A percentile compares a stretch with the other conserved stretches of the same genome.
Evolutionary conservation across 2,113 vertebrate genomes (phyloP).

Genomic region (Indicator indicator): DNA sequence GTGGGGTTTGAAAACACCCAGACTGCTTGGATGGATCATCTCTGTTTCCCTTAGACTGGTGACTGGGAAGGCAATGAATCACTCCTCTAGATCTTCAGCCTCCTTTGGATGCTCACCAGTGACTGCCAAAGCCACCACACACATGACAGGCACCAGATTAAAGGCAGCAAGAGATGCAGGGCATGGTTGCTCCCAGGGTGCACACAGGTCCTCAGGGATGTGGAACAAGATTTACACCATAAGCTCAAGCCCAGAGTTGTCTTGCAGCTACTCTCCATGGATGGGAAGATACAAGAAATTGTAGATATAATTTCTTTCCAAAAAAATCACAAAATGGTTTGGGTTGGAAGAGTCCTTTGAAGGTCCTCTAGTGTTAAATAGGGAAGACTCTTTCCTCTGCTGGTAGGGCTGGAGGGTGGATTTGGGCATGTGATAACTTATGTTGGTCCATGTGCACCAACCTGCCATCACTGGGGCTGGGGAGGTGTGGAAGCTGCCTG

Average conservation of each 20-base stretch:
- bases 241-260: not conserved
- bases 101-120: not conserved
- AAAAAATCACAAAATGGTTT: not conserved
- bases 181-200: not conserved
- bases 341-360: too few relatives aligned
- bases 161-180: not conserved
- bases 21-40: not conserved
- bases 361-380: not conserved
- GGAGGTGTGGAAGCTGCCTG: not conserved
- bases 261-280: not conserved
- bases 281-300: not conserved
- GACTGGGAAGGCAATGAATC: conserved; percentile 27
- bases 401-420: not conserved
- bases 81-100: not conserved
- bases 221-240: not conserved
- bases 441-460: not conserved
- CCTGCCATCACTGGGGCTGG: not conserved
- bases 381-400: not conserved
- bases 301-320: not conserved
- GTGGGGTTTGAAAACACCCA: not conserved
- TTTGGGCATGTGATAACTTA: fast-evolving
- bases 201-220: not conserved
- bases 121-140: not conserved
- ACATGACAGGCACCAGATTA: not conserved
- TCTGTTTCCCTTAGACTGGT: not conserved